Evolutionary conservation across 2,888 invertebrate species (phyloP).

Genomic region (Deladenus siricidicola): DNA sequence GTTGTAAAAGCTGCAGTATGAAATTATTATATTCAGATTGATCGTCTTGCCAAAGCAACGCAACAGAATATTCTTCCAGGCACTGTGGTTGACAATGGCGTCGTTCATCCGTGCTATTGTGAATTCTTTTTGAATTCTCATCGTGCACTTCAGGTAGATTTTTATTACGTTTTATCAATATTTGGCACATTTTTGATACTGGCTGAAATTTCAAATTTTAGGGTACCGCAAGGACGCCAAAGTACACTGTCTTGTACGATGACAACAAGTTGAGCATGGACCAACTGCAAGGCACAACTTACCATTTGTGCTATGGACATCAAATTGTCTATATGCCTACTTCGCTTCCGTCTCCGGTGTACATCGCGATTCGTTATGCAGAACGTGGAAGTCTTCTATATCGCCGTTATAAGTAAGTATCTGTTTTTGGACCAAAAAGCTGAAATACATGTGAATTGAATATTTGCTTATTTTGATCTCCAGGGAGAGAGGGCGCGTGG

Average conservation of each 20-base stretch:
- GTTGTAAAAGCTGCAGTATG: too few relatives aligned
- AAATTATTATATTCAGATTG: constrained; percentile 11
- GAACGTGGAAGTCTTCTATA: constrained; percentile 33
- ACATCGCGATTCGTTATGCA: constrained; percentile 40
- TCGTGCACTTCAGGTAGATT: constrained; percentile 37
- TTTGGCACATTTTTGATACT: background rate
- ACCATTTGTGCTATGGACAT: constrained; percentile 35
- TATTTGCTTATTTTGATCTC: background rate
- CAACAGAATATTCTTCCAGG: constrained; percentile 41
- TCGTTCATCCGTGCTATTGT: constrained; percentile 35
- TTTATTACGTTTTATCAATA: background rate
- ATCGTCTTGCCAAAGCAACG: constrained; percentile 12
- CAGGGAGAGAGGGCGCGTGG: too few relatives aligned
- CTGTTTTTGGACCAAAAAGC: background rate
- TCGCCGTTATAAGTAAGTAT: constrained; percentile 7
- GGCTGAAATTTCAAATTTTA: constrained; percentile 26
- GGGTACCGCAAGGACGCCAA: constrained; percentile 43
- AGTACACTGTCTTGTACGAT: constrained; percentile 43
- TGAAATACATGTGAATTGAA: background rate
- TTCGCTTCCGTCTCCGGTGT: constrained; percentile 21
- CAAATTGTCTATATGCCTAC: constrained; percentile 35
- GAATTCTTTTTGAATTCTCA: constrained; percentile 47
- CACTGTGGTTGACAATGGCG: constrained; percentile 33
- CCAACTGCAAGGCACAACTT: constrained; percentile 36
- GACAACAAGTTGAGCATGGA: constrained; percentile 34